Evolutionary conservation across 2,113 vertebrate genomes (phyloP).

Genomic region (Gymnobelideus leadbeateri): DNA sequence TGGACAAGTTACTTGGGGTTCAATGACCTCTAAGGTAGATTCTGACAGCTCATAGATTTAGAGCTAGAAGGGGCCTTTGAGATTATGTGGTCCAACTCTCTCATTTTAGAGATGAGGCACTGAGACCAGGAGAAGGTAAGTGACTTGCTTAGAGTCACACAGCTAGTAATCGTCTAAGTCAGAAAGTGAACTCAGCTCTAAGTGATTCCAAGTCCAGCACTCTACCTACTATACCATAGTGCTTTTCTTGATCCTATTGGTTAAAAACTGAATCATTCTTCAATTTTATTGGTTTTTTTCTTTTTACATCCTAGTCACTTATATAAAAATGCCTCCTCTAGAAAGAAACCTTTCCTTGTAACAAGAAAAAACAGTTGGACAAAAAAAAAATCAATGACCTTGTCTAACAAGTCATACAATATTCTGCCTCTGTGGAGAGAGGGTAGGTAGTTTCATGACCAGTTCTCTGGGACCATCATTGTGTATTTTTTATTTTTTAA

Average conservation of each 20-base stretch:
- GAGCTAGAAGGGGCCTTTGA: background rate
- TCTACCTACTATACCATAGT: background rate
- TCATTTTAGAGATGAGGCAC: background rate
- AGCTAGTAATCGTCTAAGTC: background rate
- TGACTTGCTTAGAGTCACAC: background rate
- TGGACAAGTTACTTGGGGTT: background rate
- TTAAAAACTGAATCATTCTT: background rate
- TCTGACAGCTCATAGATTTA: background rate
- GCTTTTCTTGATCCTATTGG: background rate
- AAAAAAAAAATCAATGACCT: background rate
- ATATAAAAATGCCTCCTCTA: background rate
- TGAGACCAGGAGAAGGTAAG: background rate
- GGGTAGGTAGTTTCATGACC: background rate
- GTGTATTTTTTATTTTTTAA: background rate
- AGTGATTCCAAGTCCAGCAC: background rate
- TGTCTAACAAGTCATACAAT: background rate
- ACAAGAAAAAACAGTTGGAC: background rate
- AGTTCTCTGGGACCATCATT: background rate
- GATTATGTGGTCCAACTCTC: background rate
- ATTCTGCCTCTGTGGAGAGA: background rate
- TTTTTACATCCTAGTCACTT: background rate
- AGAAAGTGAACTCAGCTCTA: background rate
- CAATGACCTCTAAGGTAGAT: background rate
- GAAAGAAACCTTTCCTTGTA: background rate
- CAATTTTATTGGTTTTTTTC: background rate